phyloP scores from a whole-genome alignment of 2,797 vertebrate genomes.

The Acrossocheilus wenchowensis region DNA sequence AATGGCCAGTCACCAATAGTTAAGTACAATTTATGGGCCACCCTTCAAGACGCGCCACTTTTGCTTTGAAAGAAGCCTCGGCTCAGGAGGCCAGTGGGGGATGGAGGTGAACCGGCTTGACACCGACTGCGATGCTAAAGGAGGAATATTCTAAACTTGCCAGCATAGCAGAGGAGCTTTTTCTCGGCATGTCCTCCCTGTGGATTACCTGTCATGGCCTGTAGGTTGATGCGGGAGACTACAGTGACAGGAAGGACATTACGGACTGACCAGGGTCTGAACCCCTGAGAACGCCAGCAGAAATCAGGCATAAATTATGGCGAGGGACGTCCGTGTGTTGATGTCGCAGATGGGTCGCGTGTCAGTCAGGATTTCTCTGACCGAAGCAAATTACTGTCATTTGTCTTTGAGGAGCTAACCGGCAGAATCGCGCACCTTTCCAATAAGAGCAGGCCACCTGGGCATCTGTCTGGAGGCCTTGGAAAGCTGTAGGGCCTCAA shows the following conservation, averaged over 20 bases:
- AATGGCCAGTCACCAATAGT: constrained; percentile 51
- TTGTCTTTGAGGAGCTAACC: constrained; percentile 50
- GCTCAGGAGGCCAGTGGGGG: constrained; percentile 18
- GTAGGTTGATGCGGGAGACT: constrained; percentile 39
- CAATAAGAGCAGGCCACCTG: background rate
- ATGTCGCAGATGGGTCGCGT: constrained; percentile 7
- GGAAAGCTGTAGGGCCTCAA: background rate
- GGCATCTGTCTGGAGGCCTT: background rate
- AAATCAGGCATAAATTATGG: constrained; percentile 32
- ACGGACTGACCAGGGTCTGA: constrained; percentile 54
- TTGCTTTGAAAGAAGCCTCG: constrained; percentile 32
- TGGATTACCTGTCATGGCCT: constrained; percentile 58
- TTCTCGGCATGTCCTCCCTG: constrained; percentile 31
- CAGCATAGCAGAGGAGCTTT: constrained; percentile 29
- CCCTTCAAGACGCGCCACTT: constrained; percentile 1
- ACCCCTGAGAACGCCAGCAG: constrained; percentile 39
- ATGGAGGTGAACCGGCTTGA: constrained; percentile 27
- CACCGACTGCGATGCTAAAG: constrained; percentile 12
- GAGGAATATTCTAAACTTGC: constrained; percentile 30
- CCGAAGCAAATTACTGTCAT: constrained; percentile 43
- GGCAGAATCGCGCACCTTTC: background rate
- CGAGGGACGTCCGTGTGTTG: background rate
- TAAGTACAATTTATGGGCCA: constrained; percentile 59
- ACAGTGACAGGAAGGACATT: constrained; percentile 42
- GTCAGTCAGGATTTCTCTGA: constrained; percentile 39